phyloP scores from a whole-genome alignment of 2,888 invertebrate genomes.

The Nemotelus nigrinus region DNA sequence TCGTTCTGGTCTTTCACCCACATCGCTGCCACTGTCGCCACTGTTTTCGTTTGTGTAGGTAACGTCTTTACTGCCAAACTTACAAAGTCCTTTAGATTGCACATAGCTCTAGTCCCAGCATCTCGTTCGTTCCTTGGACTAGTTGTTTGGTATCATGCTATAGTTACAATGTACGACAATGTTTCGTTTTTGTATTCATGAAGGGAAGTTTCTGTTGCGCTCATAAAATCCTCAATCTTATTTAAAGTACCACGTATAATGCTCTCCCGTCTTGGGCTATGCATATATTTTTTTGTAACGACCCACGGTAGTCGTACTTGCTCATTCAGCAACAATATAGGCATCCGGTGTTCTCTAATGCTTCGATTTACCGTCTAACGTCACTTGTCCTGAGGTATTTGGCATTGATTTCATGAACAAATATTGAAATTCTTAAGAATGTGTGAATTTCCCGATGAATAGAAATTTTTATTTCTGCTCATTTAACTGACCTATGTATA shows the following conservation, averaged over 20 bases:
- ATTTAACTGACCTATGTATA: too few relatives aligned
- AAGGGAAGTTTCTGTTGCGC: constrained; percentile 3
- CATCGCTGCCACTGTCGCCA: background rate
- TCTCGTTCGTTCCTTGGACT: background rate
- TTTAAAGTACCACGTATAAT: background rate
- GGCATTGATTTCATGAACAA: too few relatives aligned
- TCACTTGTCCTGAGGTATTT: too few relatives aligned
- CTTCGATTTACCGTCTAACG: too few relatives aligned
- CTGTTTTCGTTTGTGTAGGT: background rate
- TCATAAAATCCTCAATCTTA: constrained; percentile 22
- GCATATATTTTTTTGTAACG: background rate
- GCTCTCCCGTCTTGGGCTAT: too few relatives aligned
- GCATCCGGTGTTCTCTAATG: background rate
- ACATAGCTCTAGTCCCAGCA: background rate
- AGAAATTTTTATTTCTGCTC: too few relatives aligned
- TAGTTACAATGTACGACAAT: background rate
- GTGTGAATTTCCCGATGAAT: too few relatives aligned
- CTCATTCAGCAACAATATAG: constrained; percentile 13
- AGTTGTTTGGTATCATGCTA: background rate
- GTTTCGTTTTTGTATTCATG: background rate
- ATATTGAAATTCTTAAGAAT: too few relatives aligned
- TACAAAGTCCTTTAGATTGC: background rate
- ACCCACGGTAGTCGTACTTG: background rate
- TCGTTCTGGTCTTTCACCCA: background rate
- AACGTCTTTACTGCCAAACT: too few relatives aligned